A percentile compares a stretch with the other conserved stretches of the same genome.
Conservation (phyloP, 2,888 invertebrate species). For the Rhingia rostrata region DNA sequence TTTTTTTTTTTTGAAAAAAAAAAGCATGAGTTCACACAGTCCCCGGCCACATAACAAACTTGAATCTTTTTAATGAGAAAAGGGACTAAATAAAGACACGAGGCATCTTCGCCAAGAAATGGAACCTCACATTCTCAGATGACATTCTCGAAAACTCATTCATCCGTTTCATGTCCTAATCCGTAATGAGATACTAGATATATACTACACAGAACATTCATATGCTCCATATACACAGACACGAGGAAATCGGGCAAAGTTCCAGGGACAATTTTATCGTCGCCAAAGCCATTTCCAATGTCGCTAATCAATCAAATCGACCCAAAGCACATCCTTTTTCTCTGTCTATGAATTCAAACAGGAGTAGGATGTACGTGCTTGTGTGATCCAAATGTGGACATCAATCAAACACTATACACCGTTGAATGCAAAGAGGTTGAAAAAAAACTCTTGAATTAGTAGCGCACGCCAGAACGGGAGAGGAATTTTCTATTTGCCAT, state of each 20-base stretch:
- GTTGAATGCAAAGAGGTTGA: conserved; percentile 63
- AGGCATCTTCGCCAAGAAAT: neutral
- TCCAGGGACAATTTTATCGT: conserved; percentile 69
- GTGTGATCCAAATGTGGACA: conserved; percentile 70
- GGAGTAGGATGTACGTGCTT: conserved; percentile 57
- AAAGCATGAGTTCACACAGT: too few relatives aligned
- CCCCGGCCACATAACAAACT: too few relatives aligned
- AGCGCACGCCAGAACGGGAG: conserved; percentile 54
- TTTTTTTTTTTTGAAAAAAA: too few relatives aligned
- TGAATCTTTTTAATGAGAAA: conserved; percentile 5
- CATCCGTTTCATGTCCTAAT: conserved; percentile 38
- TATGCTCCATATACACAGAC: neutral
- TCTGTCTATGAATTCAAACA: conserved; percentile 45
- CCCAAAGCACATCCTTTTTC: conserved; percentile 55
- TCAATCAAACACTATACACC: conserved; percentile 68
- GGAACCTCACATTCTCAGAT: neutral
- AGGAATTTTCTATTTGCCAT: conserved; percentile 60
- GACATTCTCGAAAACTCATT: conserved; percentile 16
- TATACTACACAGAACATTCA: neutral
- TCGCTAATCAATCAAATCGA: conserved; percentile 72
- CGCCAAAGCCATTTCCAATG: conserved; percentile 72
- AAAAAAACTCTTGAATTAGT: conserved; percentile 17
- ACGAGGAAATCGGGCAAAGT: conserved; percentile 55
- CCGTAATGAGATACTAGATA: conserved; percentile 29
- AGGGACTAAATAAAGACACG: neutral